Conservation (phyloP, 2,797 vertebrate genomes). For the Pseudomugil tenellus region DNA sequence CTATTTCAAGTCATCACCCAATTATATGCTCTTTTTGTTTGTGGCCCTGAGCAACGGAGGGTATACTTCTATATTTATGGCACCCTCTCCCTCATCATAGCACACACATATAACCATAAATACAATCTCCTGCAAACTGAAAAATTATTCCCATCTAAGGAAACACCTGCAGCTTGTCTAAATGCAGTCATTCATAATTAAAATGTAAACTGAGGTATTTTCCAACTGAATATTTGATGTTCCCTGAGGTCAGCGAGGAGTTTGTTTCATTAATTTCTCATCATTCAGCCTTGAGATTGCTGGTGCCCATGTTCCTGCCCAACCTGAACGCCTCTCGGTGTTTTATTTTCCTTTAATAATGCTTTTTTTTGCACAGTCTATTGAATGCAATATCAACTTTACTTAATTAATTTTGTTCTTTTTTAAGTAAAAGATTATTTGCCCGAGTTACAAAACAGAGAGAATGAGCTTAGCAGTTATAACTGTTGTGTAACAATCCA, state of each 20-base stretch:
- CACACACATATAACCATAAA: constrained; percentile 17
- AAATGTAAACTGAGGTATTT: constrained; percentile 58
- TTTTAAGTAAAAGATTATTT: neutral
- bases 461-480: neutral
- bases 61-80: constrained; percentile 54
- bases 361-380: constrained; percentile 40
- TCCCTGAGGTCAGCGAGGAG: constrained; percentile 12
- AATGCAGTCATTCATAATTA: constrained; percentile 60
- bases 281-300: constrained; percentile 40
- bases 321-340: constrained; percentile 25
- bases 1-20: constrained; percentile 64
- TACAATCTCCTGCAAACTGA: neutral
- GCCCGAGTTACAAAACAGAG: neutral
- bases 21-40: constrained; percentile 65
- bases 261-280: constrained; percentile 57
- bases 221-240: constrained; percentile 36
- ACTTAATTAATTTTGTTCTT: constrained; percentile 4
- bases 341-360: constrained; percentile 46
- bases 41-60: constrained; percentile 65
- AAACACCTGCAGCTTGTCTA: constrained; percentile 39
- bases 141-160: constrained; percentile 37
- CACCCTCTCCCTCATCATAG: constrained; percentile 1
- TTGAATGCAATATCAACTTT: constrained; percentile 27
- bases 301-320: constrained; percentile 38
- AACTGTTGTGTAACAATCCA: neutral